Evolutionary conservation across 2,888 invertebrate species (phyloP), one percentile per base, ranked within the genome.

Genomic region (Acrobasis suavella): DNA sequence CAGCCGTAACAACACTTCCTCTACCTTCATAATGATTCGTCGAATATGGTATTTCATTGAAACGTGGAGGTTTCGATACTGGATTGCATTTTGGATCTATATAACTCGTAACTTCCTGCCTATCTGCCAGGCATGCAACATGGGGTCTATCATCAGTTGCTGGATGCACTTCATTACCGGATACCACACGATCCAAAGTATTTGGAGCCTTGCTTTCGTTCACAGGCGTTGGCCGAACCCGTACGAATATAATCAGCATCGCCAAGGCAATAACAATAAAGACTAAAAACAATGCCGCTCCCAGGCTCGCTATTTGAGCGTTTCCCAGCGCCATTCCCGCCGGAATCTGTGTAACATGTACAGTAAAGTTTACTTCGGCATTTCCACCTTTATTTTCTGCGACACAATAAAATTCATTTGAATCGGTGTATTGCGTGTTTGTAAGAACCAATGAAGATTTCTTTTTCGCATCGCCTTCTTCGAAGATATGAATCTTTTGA

Each of bases 311-410:
- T 73, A 97, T 97, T 83, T 97, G 97, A 9, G 97, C 96, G 69
- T 96, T 96, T 58, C 96, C 97, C 65, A 97, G 87, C 2, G 96
- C 96, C 93, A 97, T 96, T 59, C 97, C 96, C 38, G 95, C 96
- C 55, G 96, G 94, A 64, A 95, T 91, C 87, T 96, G 94, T 60
- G 96, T 95, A 62, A 98, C 96, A 78, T 96, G 96, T 50, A 98
- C 93, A 49, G 97, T 97, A 78, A 97, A 97, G 86, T 98, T 98
- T 14, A 97, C 96, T 89, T 97, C 97, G 42, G 96, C 96, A 76
- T 95, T 96, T 22, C 97, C 98, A 5, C 97, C 98, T 66, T 96
- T 95, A 86, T 98, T 98, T 85, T 97, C 97, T 9, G 97, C 97
- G 1, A 97, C 96, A 85, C 98, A 98, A 82, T 96, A 96, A 87